Conservation (phyloP, 2,888 invertebrate genomes). For the Cataglyphis albicans region DNA sequence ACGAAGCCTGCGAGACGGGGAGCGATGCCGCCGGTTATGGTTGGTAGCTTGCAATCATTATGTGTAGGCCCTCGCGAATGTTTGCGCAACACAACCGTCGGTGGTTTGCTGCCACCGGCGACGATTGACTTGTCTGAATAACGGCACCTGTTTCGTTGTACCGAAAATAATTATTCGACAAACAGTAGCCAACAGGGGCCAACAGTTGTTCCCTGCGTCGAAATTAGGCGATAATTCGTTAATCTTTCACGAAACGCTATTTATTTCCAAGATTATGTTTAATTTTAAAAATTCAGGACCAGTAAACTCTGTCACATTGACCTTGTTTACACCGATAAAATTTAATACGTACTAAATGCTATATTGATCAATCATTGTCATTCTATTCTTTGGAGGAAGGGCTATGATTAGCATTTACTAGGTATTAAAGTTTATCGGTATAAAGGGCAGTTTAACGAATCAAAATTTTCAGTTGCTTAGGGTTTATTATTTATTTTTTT, state of each 20-base stretch:
- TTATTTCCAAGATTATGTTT: conserved; percentile 37
- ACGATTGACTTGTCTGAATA: conserved; percentile 79
- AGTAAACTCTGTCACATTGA: neutral
- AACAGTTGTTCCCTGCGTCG: conserved; percentile 29
- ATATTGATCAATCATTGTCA: too few relatives aligned
- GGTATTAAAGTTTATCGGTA: too few relatives aligned
- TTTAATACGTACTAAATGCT: too few relatives aligned
- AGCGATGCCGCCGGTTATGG: neutral
- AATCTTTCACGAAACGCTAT: conserved; percentile 57
- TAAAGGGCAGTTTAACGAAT: neutral
- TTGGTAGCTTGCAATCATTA: conserved; percentile 11
- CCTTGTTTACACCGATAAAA: too few relatives aligned
- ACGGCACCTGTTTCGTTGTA: conserved; percentile 58
- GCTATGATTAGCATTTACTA: too few relatives aligned
- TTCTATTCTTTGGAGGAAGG: too few relatives aligned
- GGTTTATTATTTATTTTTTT: neutral
- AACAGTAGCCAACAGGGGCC: conserved; percentile 58
- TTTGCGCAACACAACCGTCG: conserved; percentile 57
- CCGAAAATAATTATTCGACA: conserved; percentile 74
- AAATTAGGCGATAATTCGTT: conserved; percentile 72
- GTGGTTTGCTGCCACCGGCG: conserved; percentile 59
- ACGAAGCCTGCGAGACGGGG: conserved; percentile 21
- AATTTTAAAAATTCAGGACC: conserved; percentile 12
- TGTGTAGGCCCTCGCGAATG: conserved; percentile 46
- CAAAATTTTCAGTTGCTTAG: neutral